Conservation (phyloP, 2,113 vertebrate species). For the Malurus melanocephalus region DNA sequence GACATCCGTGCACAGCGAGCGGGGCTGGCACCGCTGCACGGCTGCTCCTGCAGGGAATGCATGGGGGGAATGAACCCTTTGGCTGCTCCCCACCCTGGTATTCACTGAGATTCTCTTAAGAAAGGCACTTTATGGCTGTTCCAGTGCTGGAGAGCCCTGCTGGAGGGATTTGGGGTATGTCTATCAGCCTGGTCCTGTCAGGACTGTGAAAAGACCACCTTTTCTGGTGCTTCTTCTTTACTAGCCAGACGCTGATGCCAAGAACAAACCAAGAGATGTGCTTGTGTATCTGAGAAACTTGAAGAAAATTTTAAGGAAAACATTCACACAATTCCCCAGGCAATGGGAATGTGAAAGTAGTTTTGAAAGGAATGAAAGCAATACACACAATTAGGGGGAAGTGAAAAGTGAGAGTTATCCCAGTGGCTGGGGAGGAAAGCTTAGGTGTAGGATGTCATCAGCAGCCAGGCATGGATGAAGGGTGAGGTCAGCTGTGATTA, state of each 20-base stretch:
- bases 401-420: neutral
- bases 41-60: neutral
- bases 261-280: neutral
- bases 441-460: neutral
- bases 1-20: neutral
- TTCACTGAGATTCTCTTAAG: neutral
- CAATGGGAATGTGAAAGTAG: neutral
- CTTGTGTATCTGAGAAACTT: neutral
- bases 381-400: neutral
- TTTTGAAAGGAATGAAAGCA: neutral
- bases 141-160: neutral
- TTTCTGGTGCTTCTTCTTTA: neutral
- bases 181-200: neutral
- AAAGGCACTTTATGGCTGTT: neutral
- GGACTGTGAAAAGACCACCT: neutral
- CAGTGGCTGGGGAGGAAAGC: neutral
- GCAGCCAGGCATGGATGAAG: neutral
- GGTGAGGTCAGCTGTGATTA: neutral
- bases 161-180: neutral
- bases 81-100: neutral
- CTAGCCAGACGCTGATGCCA: neutral
- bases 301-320: neutral
- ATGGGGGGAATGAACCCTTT: rapidly evolving
- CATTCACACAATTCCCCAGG: neutral
- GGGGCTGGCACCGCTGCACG: rapidly evolving